Percentiles rank a stretch among this genome's conserved stretches.
These are phyloP conservation scores for Stramonita haemastoma DNA, from an alignment of 2,888 invertebrate species.

Conservation along the genomic window DNA sequence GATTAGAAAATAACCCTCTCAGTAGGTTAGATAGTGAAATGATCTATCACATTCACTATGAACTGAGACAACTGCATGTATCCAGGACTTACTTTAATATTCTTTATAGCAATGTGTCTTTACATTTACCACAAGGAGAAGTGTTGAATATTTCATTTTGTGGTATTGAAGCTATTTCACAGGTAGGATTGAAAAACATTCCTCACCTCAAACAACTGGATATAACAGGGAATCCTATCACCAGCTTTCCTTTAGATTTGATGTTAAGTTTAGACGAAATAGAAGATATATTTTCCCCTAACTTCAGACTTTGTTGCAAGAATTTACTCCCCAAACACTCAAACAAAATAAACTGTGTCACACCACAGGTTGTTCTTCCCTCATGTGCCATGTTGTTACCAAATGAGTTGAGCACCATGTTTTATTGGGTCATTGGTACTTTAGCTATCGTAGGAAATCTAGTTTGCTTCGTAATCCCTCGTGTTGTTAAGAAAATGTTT, in stretches of 20 bases:
- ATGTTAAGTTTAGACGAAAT: not conserved
- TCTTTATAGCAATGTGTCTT: not conserved
- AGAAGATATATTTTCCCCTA: not conserved
- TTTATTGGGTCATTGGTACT: not conserved
- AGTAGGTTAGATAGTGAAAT: not conserved
- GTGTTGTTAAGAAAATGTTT: not conserved
- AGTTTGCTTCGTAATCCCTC: not conserved
- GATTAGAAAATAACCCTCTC: not conserved
- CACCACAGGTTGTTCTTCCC: not conserved
- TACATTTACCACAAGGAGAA: not conserved
- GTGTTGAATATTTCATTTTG: not conserved
- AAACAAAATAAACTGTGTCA: not conserved
- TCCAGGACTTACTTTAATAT: not conserved
- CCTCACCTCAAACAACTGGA: not conserved
- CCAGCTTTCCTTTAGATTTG: not conserved
- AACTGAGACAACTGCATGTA: not conserved
- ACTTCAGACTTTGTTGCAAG: not conserved
- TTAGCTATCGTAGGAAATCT: not conserved
- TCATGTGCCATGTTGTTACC: not conserved
- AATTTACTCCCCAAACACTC: not conserved
- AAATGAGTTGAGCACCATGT: not conserved
- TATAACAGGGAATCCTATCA: not conserved
- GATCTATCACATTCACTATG: not conserved
- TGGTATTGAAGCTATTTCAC: not conserved
- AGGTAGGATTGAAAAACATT: not conserved